These are phyloP conservation scores for Actenoides lindsayi DNA, from an alignment of 2,113 vertebrate genomes.

Conservation along the genomic window DNA sequence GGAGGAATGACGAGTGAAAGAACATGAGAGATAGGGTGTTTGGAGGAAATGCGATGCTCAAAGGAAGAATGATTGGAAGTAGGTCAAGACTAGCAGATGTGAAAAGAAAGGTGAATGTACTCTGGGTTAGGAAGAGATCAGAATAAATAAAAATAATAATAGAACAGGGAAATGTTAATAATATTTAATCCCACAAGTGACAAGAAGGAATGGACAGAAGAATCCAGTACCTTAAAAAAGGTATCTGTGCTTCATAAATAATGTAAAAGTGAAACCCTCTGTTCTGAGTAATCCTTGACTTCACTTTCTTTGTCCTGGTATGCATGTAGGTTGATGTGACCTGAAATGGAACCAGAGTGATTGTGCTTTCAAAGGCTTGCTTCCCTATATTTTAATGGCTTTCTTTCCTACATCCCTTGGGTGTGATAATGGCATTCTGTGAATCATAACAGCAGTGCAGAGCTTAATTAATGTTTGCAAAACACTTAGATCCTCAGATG, in stretches of 20 bases:
- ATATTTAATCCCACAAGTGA: not conserved
- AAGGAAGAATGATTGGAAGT: not conserved
- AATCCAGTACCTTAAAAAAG: not conserved
- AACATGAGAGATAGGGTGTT: not conserved
- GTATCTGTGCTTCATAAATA: not conserved
- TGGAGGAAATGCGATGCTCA: not conserved
- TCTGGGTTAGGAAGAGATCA: not conserved
- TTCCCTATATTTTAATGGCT: not conserved
- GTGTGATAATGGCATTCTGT: conserved; percentile 56
- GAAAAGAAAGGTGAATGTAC: not conserved
- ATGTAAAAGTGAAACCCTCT: not conserved
- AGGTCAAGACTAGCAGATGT: not conserved
- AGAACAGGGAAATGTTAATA: not conserved
- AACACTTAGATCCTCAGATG: conserved; percentile 39
- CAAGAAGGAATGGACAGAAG: not conserved
- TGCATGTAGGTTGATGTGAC: not conserved
- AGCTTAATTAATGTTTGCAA: conserved; percentile 67
- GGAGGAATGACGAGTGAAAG: not conserved
- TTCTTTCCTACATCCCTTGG: conserved; percentile 40
- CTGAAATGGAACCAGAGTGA: not conserved
- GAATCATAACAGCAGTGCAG: conserved; percentile 46
- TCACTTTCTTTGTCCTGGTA: not conserved
- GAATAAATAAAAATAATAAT: conserved; percentile 5
- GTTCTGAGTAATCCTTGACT: not conserved
- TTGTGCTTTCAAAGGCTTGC: conserved; percentile 30